Evolutionary conservation across 2,113 vertebrate genomes (phyloP), one percentile per base, ranked within the genome.

Genomic region (Peromyscus leucopus): DNA sequence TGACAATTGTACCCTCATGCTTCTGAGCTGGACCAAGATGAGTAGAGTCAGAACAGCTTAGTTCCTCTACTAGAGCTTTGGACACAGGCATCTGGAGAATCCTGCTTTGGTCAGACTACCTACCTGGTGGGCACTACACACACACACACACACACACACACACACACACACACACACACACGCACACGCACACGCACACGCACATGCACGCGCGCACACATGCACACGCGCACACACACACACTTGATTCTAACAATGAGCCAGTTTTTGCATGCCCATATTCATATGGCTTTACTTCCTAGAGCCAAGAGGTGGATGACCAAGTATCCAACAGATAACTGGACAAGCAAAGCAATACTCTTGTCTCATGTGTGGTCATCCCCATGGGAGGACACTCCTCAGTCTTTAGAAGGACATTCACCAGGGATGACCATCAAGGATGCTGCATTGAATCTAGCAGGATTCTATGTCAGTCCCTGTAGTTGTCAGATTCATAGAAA

Each of bases 361-460:
- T 63, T 63, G 24, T 42, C n/a, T 22, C 24, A 10, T 63, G 7
- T 7, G 7, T 7, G 24, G 55, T 65, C 55, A 0, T 48, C 86
- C 57, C 0, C 48, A 19, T 4, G 0, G 15, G 0, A n/a, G 16
- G 2, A 2, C 0, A 2, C 28, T 5, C 5, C 36, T 48, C 79
- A 5, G 21, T 31, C 51, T 24, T 13, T 5, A 28, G 57, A 48
- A 21, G 76, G 48, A 12, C 2, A 8, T 21, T 33, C 17, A 0
- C 28, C 13, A 2, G 2, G 24, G 31, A 0, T 1, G 17, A 39
- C 57, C 72, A 22, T 61, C 0, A 7, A 9, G 79, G 42, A 72
- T 55, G 0, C 0, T 0, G 5, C 12, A 39, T 51, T 15, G 17
- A 11, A 12, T 0, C 48, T 4, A 28, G 39, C 13, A 59, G 36